Evolutionary conservation across 2,113 vertebrate species (phyloP).

Genomic region (Beaufortia kweichowensis): DNA sequence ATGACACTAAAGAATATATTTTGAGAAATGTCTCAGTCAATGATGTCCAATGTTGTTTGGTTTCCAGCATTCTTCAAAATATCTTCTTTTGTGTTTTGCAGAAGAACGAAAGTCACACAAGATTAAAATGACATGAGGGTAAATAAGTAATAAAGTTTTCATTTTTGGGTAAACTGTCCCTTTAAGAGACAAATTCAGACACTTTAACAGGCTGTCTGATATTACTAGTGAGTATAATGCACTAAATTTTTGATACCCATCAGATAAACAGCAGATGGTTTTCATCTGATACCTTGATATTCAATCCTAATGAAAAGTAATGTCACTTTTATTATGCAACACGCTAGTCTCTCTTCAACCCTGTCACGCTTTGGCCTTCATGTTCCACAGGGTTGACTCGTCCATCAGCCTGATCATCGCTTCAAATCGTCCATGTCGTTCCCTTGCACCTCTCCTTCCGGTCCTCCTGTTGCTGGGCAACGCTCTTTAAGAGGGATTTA

Average conservation of each 20-base stretch:
- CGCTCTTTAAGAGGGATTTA: constrained; percentile 58
- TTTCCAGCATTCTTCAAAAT: too few relatives aligned
- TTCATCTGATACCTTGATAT: constrained; percentile 3
- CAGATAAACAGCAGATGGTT: constrained; percentile 1
- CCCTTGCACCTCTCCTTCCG: constrained; percentile 42
- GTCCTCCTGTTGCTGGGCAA: constrained; percentile 60
- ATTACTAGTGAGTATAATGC: constrained; percentile 1
- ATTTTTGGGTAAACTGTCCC: too few relatives aligned
- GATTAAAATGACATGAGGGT: too few relatives aligned
- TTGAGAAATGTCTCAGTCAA: too few relatives aligned
- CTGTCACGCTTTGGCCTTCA: too few relatives aligned
- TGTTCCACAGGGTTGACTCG: background rate
- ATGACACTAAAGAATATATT: too few relatives aligned
- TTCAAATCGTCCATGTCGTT: constrained; percentile 31
- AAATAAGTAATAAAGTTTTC: too few relatives aligned
- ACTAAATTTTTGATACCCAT: constrained; percentile 16
- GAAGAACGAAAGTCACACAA: too few relatives aligned
- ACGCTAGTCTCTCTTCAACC: background rate
- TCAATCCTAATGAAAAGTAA: background rate
- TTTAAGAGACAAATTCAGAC: too few relatives aligned
- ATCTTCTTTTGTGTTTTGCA: too few relatives aligned
- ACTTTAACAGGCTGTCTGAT: background rate
- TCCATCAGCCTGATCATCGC: constrained; percentile 10
- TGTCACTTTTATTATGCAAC: constrained; percentile 8
- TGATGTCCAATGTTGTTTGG: too few relatives aligned